A percentile compares a stretch with the other conserved stretches of the same genome.
Conservation (phyloP, 2,888 invertebrate species). For the Xanthia icteritia region DNA sequence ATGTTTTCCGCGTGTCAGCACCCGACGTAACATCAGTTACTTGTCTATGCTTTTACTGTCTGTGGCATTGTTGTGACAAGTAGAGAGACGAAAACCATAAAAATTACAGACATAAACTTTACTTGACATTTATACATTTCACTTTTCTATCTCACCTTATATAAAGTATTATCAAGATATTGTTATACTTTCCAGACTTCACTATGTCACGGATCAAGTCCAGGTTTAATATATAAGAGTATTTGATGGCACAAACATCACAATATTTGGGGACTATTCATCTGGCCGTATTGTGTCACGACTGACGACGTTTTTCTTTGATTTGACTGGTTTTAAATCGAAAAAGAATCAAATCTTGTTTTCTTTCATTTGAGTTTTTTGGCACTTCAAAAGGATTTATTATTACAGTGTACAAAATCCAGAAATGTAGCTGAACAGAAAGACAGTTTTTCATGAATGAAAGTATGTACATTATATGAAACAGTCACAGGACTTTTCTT, state of each 20-base stretch:
- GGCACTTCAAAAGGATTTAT: neutral
- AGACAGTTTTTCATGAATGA: too few species aligned
- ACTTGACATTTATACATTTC: too few species aligned
- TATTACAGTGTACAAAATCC: neutral
- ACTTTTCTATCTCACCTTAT: too few species aligned
- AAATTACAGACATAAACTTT: too few species aligned
- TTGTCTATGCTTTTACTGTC: too few species aligned
- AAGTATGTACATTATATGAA: too few species aligned
- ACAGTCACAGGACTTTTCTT: too few species aligned
- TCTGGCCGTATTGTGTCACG: conserved; percentile 35
- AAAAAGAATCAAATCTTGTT: conserved; percentile 19
- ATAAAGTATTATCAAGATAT: neutral
- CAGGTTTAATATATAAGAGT: conserved; percentile 64
- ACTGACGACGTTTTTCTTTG: conserved; percentile 24
- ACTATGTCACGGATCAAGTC: conserved; percentile 46
- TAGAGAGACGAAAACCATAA: too few species aligned
- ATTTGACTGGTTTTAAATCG: conserved; percentile 40
- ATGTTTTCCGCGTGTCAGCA: too few species aligned
- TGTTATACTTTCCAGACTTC: neutral
- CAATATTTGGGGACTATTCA: conserved; percentile 62
- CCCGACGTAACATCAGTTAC: too few species aligned
- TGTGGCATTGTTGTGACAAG: too few species aligned
- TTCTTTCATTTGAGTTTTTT: conserved; percentile 6
- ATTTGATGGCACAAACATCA: conserved; percentile 64
- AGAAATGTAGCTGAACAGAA: neutral